Evolutionary conservation across 2,888 invertebrate genomes (phyloP), one percentile per base, ranked within the genome.

Genomic region (Tenthredo scrophulariae): DNA sequence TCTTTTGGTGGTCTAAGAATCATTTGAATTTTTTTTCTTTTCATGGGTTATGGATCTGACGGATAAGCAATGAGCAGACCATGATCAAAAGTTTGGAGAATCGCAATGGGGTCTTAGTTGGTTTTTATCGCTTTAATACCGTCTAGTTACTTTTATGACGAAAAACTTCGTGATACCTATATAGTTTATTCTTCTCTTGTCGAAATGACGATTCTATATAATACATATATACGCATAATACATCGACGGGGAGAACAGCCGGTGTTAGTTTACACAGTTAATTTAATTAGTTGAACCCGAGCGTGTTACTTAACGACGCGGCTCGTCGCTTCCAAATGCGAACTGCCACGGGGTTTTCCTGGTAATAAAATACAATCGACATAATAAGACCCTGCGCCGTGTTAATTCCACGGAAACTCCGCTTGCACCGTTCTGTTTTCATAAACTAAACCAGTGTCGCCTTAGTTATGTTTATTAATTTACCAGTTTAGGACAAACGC

Each of bases 281-380:
- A 80, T 80, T 62, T 80, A 62, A 80, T 80, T 80, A 80, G 29
- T 62, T 40, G 33, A 33, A 80, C n/a, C 33, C 26, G n/a, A 37
- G 62, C 37, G 26, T 37, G 62, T 80, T 80, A 80, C 40, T 80
- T 80, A 80, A 80, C 58, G 58, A 80, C 62, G 40, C 54, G 37
- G 37, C 62, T 62, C 33, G 22, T 80, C 54, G 37, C 80, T 62
- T 33, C 80, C 80, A 40, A 80, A 58, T 80, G 80, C 80, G 18
- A 62, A 37, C 58, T 29, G 40, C 77, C 54, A 29, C 58, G 4
- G 62, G 80, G 58, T 40, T 62, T 46, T 80, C 62, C 37, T 54
- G 40, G 10, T 62, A 79, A 37, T 80, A 50, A 80, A 80, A 80
- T 80, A 80, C 80, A 80, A 80, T 80, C 40, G 80, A 80, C 50